Evolutionary conservation across 2,888 invertebrate genomes (phyloP), one percentile per base, ranked within the genome.

Genomic region (Eucriotettix oculatus): DNA sequence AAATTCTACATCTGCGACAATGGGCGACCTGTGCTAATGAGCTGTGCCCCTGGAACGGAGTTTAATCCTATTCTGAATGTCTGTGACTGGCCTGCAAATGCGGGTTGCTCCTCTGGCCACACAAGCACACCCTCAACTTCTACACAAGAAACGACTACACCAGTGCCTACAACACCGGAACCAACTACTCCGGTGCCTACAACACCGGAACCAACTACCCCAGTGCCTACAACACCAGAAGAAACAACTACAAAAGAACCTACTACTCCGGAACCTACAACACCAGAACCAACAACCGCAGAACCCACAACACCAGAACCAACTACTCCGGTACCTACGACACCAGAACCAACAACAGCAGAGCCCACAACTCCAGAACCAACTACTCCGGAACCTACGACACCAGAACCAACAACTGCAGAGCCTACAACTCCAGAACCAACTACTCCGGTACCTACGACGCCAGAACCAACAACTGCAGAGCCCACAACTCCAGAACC

Each of bases 31-130:
- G 42, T 56, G 3, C 53, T 60, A 12, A 41, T 52, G 43, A 10
- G 40, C n/a, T 60, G 60, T 42, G 54, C 60, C 10, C 11, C 52
- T 1, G 57, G 57, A 40, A 54, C 55, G 16, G 17, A 53, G 12
- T 60, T 60, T 43, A 60, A 60, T 52, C 57, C 52, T 16, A 52
- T n/a, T 16, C 52, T 60, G n/a, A 29, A 60, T 42, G 60, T 60
- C 17, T 60, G 60, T 52, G 60, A 60, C 57, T 60, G 60, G 60
- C 60, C 60, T 9, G 16, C 40, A 42, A 60, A 56, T 41, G 60
- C 57, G 16, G 54, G 42, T 42, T 60, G 60, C 29, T 29, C 29
- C 7, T 2, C 29, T 29, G 29, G 29, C 3, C 29, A 29, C 29
- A 2, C 29, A 2, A 29, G 29, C 29, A 29, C 29, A 29, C 7